These are phyloP conservation scores for Nerophis ophidion DNA, from an alignment of 2,113 vertebrate species.

Conservation along the genomic window DNA sequence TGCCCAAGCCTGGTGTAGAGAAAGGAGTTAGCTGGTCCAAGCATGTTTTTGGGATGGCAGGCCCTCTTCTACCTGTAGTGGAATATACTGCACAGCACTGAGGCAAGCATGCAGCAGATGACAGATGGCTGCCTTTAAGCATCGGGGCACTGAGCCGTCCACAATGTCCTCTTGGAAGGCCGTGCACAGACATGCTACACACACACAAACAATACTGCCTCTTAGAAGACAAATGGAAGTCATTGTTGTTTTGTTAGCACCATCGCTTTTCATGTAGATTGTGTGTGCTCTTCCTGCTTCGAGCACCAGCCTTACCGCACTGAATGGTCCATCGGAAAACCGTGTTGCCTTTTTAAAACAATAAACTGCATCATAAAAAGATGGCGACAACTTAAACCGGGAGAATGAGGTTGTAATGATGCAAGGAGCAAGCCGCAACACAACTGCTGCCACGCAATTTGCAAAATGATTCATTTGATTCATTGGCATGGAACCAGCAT, in stretches of 20 bases:
- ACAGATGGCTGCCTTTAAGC: slow-evolving; percentile 72
- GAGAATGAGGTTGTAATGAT: too few species aligned
- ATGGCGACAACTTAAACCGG: too few species aligned
- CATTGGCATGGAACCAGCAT: too few species aligned
- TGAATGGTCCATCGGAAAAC: neutral
- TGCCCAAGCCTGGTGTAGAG: neutral
- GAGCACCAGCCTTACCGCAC: neutral
- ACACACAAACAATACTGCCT: slow-evolving; percentile 27
- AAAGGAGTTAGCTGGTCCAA: slow-evolving; percentile 16
- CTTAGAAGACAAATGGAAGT: slow-evolving; percentile 31
- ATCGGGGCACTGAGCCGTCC: slow-evolving; percentile 50
- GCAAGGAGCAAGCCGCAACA: too few species aligned
- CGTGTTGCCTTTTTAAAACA: neutral
- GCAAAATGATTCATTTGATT: too few species aligned
- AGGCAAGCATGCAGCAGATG: slow-evolving; percentile 64
- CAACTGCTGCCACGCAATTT: too few species aligned
- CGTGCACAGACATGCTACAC: slow-evolving; percentile 24
- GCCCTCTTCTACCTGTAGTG: slow-evolving; percentile 66
- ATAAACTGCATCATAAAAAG: too few species aligned
- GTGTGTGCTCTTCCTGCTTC: neutral
- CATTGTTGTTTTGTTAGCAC: slow-evolving; percentile 44
- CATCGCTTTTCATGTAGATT: slow-evolving; percentile 4
- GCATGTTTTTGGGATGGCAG: slow-evolving; percentile 31
- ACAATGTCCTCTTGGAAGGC: slow-evolving; percentile 43
- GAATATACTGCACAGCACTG: slow-evolving; percentile 72